Conservation (phyloP, 2,888 invertebrate species). For the Scelioninae gen. 2 region DNA sequence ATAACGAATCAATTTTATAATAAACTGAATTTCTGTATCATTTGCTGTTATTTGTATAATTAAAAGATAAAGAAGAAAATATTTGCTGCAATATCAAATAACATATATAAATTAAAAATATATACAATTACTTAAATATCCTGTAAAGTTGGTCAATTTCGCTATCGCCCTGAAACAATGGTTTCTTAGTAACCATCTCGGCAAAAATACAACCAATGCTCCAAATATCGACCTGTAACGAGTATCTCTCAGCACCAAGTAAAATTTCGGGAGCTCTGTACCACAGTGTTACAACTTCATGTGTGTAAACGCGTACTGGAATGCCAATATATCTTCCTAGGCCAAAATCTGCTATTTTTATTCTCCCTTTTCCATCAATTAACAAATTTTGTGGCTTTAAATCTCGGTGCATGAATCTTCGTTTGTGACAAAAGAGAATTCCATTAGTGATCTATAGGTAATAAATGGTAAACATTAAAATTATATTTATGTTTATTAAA, state of each 20-base stretch:
- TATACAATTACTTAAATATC: slow-evolving; percentile 88
- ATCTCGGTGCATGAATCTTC: slow-evolving; percentile 93
- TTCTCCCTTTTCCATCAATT: slow-evolving; percentile 91
- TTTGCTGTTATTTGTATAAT: too few species aligned
- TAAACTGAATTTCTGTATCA: too few species aligned
- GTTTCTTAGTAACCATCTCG: slow-evolving; percentile 95
- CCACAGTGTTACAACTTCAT: slow-evolving; percentile 88
- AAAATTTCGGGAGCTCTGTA: slow-evolving; percentile 98
- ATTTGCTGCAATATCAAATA: neutral
- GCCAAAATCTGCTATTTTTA: slow-evolving; percentile 99
- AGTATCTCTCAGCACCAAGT: slow-evolving; percentile 91
- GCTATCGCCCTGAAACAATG: slow-evolving; percentile 97
- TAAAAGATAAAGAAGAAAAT: too few species aligned
- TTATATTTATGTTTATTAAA: neutral
- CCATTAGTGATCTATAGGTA: slow-evolving; percentile 78
- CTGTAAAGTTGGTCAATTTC: slow-evolving; percentile 98
- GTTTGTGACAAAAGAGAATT: slow-evolving; percentile 94
- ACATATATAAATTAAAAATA: neutral
- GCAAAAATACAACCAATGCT: slow-evolving; percentile 98
- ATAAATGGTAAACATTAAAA: slow-evolving; percentile 68
- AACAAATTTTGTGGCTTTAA: slow-evolving; percentile 97
- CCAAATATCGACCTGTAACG: slow-evolving; percentile 98
- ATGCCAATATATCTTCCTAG: slow-evolving; percentile 96
- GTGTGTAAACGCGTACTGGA: slow-evolving; percentile 95
- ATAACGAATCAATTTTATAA: too few species aligned